Evolutionary conservation across 1,140 invertebrate genomes (phyloP).

Genomic region (Leptinotarsa texana): DNA sequence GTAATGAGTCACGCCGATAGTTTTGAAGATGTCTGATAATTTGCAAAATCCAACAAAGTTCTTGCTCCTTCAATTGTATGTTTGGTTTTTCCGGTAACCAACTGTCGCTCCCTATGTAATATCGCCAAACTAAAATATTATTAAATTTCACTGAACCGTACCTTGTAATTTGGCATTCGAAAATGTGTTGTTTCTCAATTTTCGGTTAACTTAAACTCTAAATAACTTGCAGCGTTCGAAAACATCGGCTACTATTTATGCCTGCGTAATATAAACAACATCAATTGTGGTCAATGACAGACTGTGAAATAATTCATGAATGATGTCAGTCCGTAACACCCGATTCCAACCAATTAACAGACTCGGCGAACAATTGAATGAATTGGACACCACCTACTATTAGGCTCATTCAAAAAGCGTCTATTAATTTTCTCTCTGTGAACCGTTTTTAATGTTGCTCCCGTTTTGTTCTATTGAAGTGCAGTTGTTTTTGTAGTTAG

Average conservation of each 20-base stretch:
- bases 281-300: not conserved
- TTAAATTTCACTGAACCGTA: too few relatives aligned
- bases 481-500: slow-evolving; percentile 11
- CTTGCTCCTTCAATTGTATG: too few relatives aligned
- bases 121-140: too few relatives aligned
- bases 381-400: not conserved
- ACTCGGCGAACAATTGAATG: not conserved
- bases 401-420: not conserved
- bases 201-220: too few relatives aligned
- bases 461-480: slow-evolving; percentile 7
- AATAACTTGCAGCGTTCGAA: not conserved
- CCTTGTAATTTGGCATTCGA: too few relatives aligned
- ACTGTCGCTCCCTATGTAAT: too few relatives aligned
- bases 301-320: slow-evolving; percentile 6
- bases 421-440: slow-evolving; percentile 6
- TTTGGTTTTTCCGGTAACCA: too few relatives aligned
- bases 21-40: too few relatives aligned
- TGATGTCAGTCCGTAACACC: slow-evolving; percentile 1
- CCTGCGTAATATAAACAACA: not conserved
- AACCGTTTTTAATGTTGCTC: not conserved
- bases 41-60: too few relatives aligned
- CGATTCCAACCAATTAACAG: not conserved
- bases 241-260: not conserved
- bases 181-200: too few relatives aligned
- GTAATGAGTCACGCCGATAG: too few relatives aligned